These are phyloP conservation scores for Myripristis murdjan DNA, from an alignment of 2,797 vertebrate genomes.

Conservation along the genomic window DNA sequence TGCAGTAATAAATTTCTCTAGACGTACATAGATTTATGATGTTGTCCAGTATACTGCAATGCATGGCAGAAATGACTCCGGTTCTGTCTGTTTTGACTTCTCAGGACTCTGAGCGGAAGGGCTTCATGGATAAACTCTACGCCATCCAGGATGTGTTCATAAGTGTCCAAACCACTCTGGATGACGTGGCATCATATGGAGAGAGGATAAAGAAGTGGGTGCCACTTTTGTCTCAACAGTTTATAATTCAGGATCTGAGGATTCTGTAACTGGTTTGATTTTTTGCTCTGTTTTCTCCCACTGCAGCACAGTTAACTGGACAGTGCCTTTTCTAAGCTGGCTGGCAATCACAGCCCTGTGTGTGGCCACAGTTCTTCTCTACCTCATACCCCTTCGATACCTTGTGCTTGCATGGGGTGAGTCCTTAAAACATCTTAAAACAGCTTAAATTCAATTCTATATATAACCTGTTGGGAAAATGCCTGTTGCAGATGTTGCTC, in stretches of 20 bases:
- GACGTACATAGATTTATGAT: background rate
- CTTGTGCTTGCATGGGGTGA: conserved; percentile 95
- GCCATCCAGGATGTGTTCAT: conserved; percentile 96
- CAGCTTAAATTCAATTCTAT: too few species aligned
- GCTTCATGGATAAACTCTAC: conserved; percentile 95
- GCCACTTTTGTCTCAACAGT: background rate
- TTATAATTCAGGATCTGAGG: too few species aligned
- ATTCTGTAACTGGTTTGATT: too few species aligned
- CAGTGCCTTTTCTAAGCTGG: conserved; percentile 95
- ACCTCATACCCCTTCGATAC: conserved; percentile 94
- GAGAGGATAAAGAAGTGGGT: conserved; percentile 97
- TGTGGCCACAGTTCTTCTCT: conserved; percentile 88
- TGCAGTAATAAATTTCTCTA: conserved; percentile 34
- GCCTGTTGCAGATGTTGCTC: too few species aligned
- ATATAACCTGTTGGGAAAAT: too few species aligned
- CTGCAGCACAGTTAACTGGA: conserved; percentile 94
- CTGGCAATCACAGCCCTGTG: conserved; percentile 90
- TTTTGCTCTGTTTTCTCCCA: too few species aligned
- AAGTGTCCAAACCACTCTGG: conserved; percentile 92
- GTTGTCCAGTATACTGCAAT: fast-evolving
- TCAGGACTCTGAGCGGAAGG: conserved; percentile 92
- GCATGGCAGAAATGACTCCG: background rate
- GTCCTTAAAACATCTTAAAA: too few species aligned
- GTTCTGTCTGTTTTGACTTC: background rate
- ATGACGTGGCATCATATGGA: conserved; percentile 91